Conservation (phyloP, 2,113 vertebrate species). For the Ptilorrhoa leucosticta region DNA sequence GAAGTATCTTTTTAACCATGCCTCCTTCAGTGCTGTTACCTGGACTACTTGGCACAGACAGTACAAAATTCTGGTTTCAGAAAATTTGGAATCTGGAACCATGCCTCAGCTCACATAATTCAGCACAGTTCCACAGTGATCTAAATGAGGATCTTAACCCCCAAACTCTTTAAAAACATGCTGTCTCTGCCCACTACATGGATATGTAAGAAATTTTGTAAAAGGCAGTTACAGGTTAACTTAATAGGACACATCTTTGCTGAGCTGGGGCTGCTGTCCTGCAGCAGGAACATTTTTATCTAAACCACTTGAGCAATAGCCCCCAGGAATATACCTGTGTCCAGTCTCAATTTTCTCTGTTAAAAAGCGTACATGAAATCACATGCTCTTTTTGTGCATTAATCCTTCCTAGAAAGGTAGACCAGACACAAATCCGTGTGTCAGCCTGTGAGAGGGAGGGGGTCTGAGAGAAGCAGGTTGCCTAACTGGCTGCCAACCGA, state of each 20-base stretch:
- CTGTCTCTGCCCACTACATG: not conserved
- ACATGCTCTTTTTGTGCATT: not conserved
- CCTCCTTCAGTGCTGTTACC: not conserved
- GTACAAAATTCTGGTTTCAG: not conserved
- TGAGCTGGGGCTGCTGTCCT: not conserved
- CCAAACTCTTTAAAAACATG: not conserved
- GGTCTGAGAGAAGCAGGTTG: not conserved
- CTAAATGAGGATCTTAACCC: not conserved
- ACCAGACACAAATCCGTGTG: not conserved
- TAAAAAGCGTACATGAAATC: not conserved
- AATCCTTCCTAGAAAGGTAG: not conserved
- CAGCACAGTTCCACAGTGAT: not conserved
- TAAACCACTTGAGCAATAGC: not conserved
- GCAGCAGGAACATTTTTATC: not conserved
- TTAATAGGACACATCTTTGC: not conserved
- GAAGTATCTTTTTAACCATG: not conserved
- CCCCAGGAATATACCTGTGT: not conserved
- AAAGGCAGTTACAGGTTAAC: not conserved
- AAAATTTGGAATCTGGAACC: not conserved
- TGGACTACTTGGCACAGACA: not conserved
- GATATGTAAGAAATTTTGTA: not conserved
- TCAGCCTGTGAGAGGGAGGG: not conserved
- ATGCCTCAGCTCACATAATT: not conserved
- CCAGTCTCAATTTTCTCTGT: not conserved
- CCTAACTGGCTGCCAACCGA: not conserved